phyloP scores from a whole-genome alignment of 92 coral and sea anemone genomes.

The Pocillopora grandis region DNA sequence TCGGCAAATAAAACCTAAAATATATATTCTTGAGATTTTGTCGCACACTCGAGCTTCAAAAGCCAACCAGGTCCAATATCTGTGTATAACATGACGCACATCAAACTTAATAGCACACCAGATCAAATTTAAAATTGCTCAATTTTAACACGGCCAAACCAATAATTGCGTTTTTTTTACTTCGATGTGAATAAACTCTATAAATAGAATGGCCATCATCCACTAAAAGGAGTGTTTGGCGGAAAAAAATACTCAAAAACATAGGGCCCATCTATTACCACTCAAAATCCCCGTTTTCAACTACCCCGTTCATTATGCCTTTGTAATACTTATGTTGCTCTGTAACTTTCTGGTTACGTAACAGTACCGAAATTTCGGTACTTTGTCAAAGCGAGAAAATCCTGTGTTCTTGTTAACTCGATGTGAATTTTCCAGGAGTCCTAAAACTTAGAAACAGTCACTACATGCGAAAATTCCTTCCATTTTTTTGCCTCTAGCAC shows the following conservation, averaged over 20 bases:
- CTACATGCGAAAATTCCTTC: too few relatives aligned
- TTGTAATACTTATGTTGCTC: constrained; percentile 3
- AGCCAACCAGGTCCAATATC: constrained; percentile 10
- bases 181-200: background rate
- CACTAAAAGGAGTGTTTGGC: too few relatives aligned
- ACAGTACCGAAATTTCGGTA: background rate
- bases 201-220: background rate
- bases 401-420: too few relatives aligned
- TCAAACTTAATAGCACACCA: background rate
- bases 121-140: background rate
- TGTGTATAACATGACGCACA: constrained; percentile 6
- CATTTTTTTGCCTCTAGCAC: too few relatives aligned
- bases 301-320: background rate
- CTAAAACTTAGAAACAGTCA: too few relatives aligned
- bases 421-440: too few relatives aligned
- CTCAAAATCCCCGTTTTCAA: background rate
- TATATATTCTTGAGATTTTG: constrained; percentile 1
- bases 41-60: background rate
- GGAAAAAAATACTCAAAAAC: background rate
- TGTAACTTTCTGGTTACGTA: background rate
- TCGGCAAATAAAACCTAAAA: background rate
- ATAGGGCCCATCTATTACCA: background rate
- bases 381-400: too few relatives aligned
- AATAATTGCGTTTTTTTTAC: background rate
- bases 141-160: too few relatives aligned